Evolutionary conservation across 2,888 invertebrate genomes (phyloP).

Genomic region (Trissoscelio sp.): DNA sequence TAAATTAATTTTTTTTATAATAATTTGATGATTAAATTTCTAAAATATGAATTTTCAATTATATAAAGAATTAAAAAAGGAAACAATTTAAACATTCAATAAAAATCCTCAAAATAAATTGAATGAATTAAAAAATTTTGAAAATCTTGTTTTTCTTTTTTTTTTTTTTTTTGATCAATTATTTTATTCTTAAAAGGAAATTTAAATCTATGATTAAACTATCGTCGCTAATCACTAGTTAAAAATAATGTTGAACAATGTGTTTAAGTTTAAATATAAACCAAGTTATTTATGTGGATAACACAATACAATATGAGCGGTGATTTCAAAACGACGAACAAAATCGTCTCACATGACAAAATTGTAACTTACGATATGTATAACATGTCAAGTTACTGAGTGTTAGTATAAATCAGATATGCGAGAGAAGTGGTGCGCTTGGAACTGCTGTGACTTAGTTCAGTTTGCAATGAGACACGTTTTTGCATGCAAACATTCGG

Average conservation of each 20-base stretch:
- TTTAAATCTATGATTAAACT: no score
- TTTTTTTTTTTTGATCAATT: no score
- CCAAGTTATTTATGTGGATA: constrained; percentile 11
- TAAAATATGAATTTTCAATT: no score
- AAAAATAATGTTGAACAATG: background rate
- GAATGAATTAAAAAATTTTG: no score
- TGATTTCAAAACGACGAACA: constrained; percentile 28
- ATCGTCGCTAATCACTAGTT: no score
- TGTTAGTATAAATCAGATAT: constrained; percentile 28
- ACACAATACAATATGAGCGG: background rate
- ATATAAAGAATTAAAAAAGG: no score
- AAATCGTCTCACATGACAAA: constrained; percentile 30
- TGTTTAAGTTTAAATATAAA: background rate
- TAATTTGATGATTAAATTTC: no score
- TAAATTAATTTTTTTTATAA: background rate
- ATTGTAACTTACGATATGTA: constrained; percentile 7
- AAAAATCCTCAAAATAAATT: no score
- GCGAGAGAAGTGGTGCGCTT: constrained; percentile 5
- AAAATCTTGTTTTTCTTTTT: no score
- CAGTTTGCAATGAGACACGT: constrained; percentile 6
- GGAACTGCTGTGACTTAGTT: constrained; percentile 22
- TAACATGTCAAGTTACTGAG: constrained; percentile 16
- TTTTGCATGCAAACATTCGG: constrained; percentile 16
- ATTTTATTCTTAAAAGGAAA: no score
- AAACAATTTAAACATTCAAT: no score